Evolutionary conservation across 2,113 vertebrate species (phyloP), one percentile per base, ranked within the genome.

Genomic region (Todiramphus saurophagus): DNA sequence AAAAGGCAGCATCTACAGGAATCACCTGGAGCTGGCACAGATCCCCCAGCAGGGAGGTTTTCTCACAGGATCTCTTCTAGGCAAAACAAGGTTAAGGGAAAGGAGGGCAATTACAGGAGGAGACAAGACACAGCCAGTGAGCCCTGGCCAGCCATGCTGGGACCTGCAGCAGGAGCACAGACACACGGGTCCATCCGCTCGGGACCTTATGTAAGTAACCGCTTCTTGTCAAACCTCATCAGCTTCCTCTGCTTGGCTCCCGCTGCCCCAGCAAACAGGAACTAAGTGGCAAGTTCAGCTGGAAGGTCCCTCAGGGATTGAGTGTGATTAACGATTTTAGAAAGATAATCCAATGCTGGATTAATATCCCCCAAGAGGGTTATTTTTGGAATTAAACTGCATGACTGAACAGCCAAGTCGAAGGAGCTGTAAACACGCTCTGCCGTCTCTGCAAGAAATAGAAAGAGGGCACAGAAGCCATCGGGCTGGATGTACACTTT

Each of bases 371-470:
- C 77, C 41, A 91, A 53, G 83, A 94, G 87, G 63, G 75, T 86
- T 89, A 90, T 87, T 92, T 70, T 50, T 84, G 89, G 87, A 94
- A 92, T 79, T 56, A 56, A 88, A 94, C 85, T 96, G 89, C 83
- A 66, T 20, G 39, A 95, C 64, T 80, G 81, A 92, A 76, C 87
- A 70, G 74, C 14, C 17, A 18, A 81, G 48, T 73, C 51, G 35
- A 70, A 92, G 89, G 53, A 91, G 92, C 68, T 78, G 79, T 80
- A 94, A 94, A 91, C 74, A 77, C 1, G 9, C 50, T 75, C 74
- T 63, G 37, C 24, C 41, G 23, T 48, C 70, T 59, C 69, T 6
- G 35, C 37, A 46, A 89, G 82, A 53, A 88, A 56, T 16, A 64
- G 83, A 83, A 90, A n/a, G 43, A 72, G 48, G 48, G 43, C 55